Evolutionary conservation across 2,888 invertebrate genomes (phyloP), one percentile per base, ranked within the genome.

Genomic region (Drosophila pegasa): DNA sequence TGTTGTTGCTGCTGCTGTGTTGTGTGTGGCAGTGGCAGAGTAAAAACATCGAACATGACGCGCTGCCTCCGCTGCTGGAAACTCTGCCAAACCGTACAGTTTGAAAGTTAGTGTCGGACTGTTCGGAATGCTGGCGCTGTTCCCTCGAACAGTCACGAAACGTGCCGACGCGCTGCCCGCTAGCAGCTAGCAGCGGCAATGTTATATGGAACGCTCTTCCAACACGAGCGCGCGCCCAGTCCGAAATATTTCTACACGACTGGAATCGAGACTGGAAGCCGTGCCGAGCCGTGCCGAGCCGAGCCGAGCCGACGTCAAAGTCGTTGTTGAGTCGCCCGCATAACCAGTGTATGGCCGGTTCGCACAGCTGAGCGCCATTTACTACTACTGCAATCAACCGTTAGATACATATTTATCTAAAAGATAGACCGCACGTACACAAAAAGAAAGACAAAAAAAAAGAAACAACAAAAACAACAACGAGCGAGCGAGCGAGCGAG

Each of bases 21-120:
- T 60, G 48, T 56, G 45, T 56, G 48, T 22, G 57, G 64, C 47
- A 50, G 59, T 57, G 64, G 61, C 64, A 65, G 68, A 57, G 52
- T 64, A 54, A 65, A 70, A 74, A 77, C 63, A 70, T 66, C 52
- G 70, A 72, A 81, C 84, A 86, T 82, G 78, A 80, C 86, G 82
- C 85, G 84, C 65, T 74, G 76, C 68, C 71, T 69, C 65, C 76
- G 76, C 66, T 72, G 68, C 69, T 75, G 63, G 50, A 63, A 73
- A 79, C 81, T 76, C 87, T 69, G 70, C 65, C 89, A 87, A 90
- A 91, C 91, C 91, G 90, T 91, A 91, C 91, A 90, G 90, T 90
- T 90, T 91, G 91, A 91, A 91, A 90, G 91, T 91, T 90, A 90
- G 90, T 90, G 90, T 91, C 91, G 90, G 88, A 91, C 92, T 91